phyloP scores from a whole-genome alignment of 2,888 invertebrate species.

The Yponomeuta cagnagella region DNA sequence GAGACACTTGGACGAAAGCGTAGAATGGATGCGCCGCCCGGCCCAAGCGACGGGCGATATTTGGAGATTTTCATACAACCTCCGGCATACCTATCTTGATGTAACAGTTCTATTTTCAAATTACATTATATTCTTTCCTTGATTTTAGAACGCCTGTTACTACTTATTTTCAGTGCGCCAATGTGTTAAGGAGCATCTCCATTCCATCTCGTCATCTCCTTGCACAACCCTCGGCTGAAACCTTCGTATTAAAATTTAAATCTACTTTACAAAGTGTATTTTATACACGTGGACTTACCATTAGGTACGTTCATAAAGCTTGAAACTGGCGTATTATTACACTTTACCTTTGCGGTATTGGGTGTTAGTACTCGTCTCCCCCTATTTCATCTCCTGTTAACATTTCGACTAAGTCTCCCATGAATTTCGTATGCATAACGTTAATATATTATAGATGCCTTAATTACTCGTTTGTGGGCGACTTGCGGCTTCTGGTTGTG shows the following conservation, averaged over 20 bases:
- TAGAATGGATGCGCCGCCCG: slow-evolving; percentile 50
- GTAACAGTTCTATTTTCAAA: too few species aligned
- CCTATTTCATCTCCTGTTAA: slow-evolving; percentile 36
- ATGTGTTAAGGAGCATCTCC: slow-evolving; percentile 39
- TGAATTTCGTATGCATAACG: slow-evolving; percentile 66
- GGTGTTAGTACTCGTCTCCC: slow-evolving; percentile 37
- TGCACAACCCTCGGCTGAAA: slow-evolving; percentile 68
- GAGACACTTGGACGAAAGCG: slow-evolving; percentile 53
- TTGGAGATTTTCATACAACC: neutral
- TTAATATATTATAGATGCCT: slow-evolving; percentile 69
- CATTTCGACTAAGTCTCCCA: slow-evolving; percentile 59
- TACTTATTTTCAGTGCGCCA: neutral
- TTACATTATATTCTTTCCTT: too few species aligned
- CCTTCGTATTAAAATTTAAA: slow-evolving; percentile 76
- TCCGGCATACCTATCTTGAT: neutral
- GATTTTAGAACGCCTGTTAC: too few species aligned
- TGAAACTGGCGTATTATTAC: slow-evolving; percentile 70
- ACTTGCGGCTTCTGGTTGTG: slow-evolving; percentile 40
- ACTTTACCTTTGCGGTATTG: slow-evolving; percentile 68
- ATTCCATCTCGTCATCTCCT: slow-evolving; percentile 61
- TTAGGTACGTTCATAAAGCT: slow-evolving; percentile 75
- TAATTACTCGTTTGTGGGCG: slow-evolving; percentile 68
- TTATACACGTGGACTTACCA: slow-evolving; percentile 74
- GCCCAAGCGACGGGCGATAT: neutral
- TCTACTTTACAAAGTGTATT: slow-evolving; percentile 76